phyloP scores from a whole-genome alignment of 1,140 invertebrate species.

The Drosophila pseudoobscura region DNA sequence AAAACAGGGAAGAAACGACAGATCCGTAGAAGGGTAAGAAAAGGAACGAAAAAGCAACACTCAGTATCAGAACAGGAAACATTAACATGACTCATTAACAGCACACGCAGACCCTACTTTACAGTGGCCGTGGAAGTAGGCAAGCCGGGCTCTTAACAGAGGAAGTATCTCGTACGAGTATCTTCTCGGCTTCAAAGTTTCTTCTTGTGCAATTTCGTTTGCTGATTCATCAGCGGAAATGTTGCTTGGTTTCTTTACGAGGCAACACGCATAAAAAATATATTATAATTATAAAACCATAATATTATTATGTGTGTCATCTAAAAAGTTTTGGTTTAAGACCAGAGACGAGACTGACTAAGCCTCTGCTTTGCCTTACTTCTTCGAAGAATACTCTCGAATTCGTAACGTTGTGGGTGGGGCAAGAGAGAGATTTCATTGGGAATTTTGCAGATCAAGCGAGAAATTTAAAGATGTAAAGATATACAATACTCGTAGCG shows the following conservation, averaged over 20 bases:
- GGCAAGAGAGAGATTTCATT: conserved; percentile 2
- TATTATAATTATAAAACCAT: conserved; percentile 54
- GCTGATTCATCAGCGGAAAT: conserved; percentile 56
- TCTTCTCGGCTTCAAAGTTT: conserved; percentile 26
- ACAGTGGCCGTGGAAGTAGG: conserved; percentile 19
- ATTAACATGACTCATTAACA: conserved; percentile 33
- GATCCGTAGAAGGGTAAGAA: neutral
- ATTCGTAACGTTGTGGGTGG: conserved; percentile 4
- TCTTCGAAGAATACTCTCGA: neutral
- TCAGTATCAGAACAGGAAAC: neutral
- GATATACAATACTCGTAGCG: too few species aligned
- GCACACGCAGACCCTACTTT: neutral
- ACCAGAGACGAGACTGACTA: conserved; percentile 31
- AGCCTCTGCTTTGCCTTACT: conserved; percentile 2
- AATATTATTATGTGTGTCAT: conserved; percentile 56
- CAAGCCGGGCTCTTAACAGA: conserved; percentile 2
- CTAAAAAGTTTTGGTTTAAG: conserved; percentile 9
- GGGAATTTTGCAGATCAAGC: too few species aligned
- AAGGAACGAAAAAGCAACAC: conserved; percentile 17
- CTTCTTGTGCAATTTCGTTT: conserved; percentile 4
- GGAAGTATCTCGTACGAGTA: conserved; percentile 21
- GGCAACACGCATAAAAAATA: conserved; percentile 9
- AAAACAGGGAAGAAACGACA: too few species aligned
- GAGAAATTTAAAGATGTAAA: too few species aligned
- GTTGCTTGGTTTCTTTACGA: conserved; percentile 23